These are phyloP conservation scores for Lepus timidus DNA, from an alignment of 2,113 vertebrate species.

Conservation along the genomic window DNA sequence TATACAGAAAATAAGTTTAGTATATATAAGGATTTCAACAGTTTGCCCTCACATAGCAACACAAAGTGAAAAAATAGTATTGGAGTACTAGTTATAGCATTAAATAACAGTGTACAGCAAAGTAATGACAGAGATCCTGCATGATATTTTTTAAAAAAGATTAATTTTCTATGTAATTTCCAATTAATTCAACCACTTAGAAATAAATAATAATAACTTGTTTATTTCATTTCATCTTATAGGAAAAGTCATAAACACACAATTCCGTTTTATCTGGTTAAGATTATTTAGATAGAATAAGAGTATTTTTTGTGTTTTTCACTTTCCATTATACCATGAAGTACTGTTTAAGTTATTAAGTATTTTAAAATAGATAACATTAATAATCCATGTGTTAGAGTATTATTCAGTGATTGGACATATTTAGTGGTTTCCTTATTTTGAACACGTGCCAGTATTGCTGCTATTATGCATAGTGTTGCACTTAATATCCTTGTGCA, in stretches of 20 bases:
- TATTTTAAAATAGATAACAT: slow-evolving; percentile 44
- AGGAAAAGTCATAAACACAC: slow-evolving; percentile 9
- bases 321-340: neutral
- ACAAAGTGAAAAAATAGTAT: no score
- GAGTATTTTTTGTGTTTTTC: neutral
- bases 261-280: neutral
- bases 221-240: slow-evolving; percentile 24
- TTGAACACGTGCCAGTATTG: slow-evolving; percentile 59
- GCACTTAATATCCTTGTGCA: slow-evolving; percentile 4
- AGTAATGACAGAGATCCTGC: no score
- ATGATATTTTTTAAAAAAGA: no score
- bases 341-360: slow-evolving; percentile 31
- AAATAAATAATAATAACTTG: slow-evolving; percentile 26
- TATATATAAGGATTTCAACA: no score
- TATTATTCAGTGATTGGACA: slow-evolving; percentile 3
- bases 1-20: no score
- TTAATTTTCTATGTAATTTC: neutral
- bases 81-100: no score
- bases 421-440: slow-evolving; percentile 49
- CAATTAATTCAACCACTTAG: neutral
- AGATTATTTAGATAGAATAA: slow-evolving; percentile 20
- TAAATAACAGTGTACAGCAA: no score
- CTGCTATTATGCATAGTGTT: slow-evolving; percentile 48
- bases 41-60: no score
- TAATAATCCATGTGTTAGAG: slow-evolving; percentile 1